Evolutionary conservation across 2,888 invertebrate genomes (phyloP).

Genomic region (Bellardia pandia): DNA sequence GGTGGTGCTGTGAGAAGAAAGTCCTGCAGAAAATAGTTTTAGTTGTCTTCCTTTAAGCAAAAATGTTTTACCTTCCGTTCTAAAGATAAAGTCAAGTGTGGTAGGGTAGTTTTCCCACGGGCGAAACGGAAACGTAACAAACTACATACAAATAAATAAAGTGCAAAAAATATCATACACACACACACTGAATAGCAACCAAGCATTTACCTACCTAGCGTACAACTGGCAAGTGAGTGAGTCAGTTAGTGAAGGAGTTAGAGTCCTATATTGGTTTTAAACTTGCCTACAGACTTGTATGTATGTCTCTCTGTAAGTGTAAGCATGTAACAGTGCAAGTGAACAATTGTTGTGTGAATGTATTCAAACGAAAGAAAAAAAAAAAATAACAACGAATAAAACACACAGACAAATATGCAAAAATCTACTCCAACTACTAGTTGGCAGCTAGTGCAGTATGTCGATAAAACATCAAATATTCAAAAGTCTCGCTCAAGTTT

Average conservation of each 20-base stretch:
- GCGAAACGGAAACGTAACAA: conserved; percentile 53
- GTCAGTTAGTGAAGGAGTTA: conserved; percentile 38
- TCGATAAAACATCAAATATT: conserved; percentile 63
- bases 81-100: conserved; percentile 70
- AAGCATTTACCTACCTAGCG: neutral
- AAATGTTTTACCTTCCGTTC: conserved; percentile 60
- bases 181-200: conserved; percentile 7
- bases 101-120: conserved; percentile 71
- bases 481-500: conserved; percentile 57
- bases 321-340: conserved; percentile 27
- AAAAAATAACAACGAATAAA: neutral
- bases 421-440: conserved; percentile 31
- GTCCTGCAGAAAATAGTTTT: conserved; percentile 41
- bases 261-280: conserved; percentile 30
- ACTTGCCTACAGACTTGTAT: neutral
- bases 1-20: conserved; percentile 23
- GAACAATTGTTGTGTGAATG: conserved; percentile 29
- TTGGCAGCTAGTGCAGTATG: conserved; percentile 57
- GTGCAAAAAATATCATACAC: conserved; percentile 2
- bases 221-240: conserved; percentile 33
- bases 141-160: conserved; percentile 12
- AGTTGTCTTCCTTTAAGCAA: conserved; percentile 54
- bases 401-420: too few relatives aligned
- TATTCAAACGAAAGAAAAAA: conserved; percentile 19
- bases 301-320: conserved; percentile 10